Evolutionary conservation across 2,888 invertebrate genomes (phyloP), one percentile per base, ranked within the genome.

Genomic region (Trachelus iudaicus): DNA sequence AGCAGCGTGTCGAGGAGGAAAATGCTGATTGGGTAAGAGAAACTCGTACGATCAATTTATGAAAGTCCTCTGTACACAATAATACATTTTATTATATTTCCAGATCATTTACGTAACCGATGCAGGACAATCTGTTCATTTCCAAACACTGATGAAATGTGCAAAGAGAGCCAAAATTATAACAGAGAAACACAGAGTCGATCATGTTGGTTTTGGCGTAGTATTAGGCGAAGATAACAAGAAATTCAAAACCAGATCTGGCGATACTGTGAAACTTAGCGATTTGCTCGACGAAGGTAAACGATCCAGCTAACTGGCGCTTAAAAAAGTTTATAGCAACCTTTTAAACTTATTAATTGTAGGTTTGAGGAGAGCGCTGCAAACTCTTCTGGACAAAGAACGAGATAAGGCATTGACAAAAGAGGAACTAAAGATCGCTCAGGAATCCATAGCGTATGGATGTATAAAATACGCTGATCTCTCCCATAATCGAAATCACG

Each of bases 381-480:
- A 96, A 69, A 98, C 97, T 91, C 93, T 99, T 6, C 92, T 94
- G 79, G 98, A 98, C 87, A 98, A 98, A 88, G 97, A 95, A 76
- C 93, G 98, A 73, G 96, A 98, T 85, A 95, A 97, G 91, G 95
- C 96, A 76, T 92, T 99, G 75, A 95, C 95, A 0, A 92, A 94
- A 0, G 95, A 96, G 83, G 98, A 99, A 91, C 91, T 99, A 56
- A 94, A 94, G 86, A 92, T 93, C 75, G 98, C 98, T 0, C 96
- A 97, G 91, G 96, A 97, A 92, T 96, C 98, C 0, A 95, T 99
- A 0, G 99, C 99, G 0, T 99, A 98, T 91, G 98, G 99, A 6
- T 99, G 99, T 90, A 98, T 99, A 79, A 99, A 99, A 91, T 99
- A 99, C 92, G 96, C 99, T 6, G 99, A 99, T 93, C 93, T 99